These are phyloP conservation scores for Trichosurus vulpecula DNA, from an alignment of 2,797 vertebrate genomes.

Conservation along the genomic window DNA sequence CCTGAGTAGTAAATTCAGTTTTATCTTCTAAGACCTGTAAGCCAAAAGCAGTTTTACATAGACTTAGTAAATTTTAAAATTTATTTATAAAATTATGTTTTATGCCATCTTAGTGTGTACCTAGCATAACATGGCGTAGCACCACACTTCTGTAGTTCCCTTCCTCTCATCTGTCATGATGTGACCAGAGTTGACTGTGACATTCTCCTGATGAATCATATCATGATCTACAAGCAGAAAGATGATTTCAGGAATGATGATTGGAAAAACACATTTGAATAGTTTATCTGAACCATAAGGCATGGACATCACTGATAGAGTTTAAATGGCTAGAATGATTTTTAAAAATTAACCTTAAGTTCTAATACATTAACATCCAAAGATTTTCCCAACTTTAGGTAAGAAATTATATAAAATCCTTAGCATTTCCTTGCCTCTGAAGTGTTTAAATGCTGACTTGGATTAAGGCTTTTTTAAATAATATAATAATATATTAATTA, in stretches of 20 bases:
- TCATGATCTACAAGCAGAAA: slow-evolving; percentile 76
- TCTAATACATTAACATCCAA: slow-evolving; percentile 64
- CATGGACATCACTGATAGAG: slow-evolving; percentile 56
- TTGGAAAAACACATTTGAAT: slow-evolving; percentile 77
- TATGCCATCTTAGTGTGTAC: slow-evolving; percentile 39
- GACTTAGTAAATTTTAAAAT: background rate
- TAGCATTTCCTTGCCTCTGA: background rate
- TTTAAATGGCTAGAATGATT: slow-evolving; percentile 75
- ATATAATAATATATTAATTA: too few species aligned
- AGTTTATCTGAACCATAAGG: slow-evolving; percentile 75
- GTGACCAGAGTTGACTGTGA: slow-evolving; percentile 49
- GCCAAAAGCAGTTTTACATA: background rate
- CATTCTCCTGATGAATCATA: slow-evolving; percentile 76
- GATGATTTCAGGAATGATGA: slow-evolving; percentile 81
- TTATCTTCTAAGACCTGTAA: background rate
- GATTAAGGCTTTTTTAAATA: too few species aligned
- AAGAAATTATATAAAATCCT: slow-evolving; percentile 39
- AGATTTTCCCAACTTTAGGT: slow-evolving; percentile 59
- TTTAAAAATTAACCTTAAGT: slow-evolving; percentile 68
- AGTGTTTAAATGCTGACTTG: background rate
- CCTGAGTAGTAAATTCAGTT: background rate
- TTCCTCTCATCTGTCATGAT: slow-evolving; percentile 65
- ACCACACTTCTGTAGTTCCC: slow-evolving; percentile 59
- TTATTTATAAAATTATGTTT: background rate
- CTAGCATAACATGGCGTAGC: slow-evolving; percentile 35